phyloP scores from a whole-genome alignment of 2,113 vertebrate genomes.

The Ariopsis seemanni region DNA sequence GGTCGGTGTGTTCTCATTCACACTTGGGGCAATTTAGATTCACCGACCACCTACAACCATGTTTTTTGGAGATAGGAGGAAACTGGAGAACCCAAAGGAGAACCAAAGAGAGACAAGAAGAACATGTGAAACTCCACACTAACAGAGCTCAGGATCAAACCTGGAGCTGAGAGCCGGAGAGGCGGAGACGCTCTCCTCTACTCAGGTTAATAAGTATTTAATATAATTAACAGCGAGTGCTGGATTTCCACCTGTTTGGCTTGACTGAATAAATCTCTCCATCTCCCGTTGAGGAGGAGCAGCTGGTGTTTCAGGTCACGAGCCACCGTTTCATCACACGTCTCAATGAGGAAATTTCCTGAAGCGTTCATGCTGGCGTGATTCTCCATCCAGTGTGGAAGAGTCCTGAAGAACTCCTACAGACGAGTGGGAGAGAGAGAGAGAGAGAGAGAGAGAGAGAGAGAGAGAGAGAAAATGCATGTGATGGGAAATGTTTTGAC shows the following conservation, averaged over 20 bases:
- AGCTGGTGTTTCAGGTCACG: conserved; percentile 96
- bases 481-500: neutral
- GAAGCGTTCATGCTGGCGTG: conserved; percentile 95
- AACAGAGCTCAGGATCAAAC: neutral
- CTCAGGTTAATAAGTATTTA: neutral
- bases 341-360: conserved; percentile 97
- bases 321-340: conserved; percentile 92
- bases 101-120: neutral
- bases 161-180: neutral
- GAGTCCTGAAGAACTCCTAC: conserved; percentile 77
- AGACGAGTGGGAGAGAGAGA: conserved; percentile 20
- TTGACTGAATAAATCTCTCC: conserved; percentile 81
- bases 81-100: neutral
- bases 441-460: conserved; percentile 18
- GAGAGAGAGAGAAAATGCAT: conserved; percentile 7
- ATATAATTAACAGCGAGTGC: neutral
- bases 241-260: conserved; percentile 44
- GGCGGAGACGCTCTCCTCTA: neutral
- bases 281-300: conserved; percentile 81
- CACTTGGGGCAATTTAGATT: neutral
- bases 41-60: neutral
- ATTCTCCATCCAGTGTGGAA: conserved; percentile 86
- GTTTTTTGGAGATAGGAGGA: neutral
- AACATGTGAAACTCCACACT: neutral
- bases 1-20: neutral